Conservation (phyloP, 2,888 invertebrate genomes). For the Unio pictorum region DNA sequence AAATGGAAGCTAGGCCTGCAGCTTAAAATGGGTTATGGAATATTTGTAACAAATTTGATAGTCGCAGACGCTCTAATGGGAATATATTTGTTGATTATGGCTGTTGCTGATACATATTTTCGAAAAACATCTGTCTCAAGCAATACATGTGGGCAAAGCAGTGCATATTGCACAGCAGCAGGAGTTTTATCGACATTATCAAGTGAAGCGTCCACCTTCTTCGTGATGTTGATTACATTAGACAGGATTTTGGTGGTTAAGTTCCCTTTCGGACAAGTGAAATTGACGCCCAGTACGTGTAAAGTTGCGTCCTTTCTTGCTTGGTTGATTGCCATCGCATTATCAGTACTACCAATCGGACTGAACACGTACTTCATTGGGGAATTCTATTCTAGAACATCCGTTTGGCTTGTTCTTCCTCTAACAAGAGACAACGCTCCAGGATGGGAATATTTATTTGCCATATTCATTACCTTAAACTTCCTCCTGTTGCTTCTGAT, state of each 20-base stretch:
- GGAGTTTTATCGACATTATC: conserved; percentile 65
- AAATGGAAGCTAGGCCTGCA: conserved; percentile 1
- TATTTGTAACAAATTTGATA: conserved; percentile 25
- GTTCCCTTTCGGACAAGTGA: conserved; percentile 72
- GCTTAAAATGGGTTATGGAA: conserved; percentile 21
- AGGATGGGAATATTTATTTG: conserved; percentile 67
- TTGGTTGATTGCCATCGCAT: conserved; percentile 52
- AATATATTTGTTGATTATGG: conserved; percentile 24
- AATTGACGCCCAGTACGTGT: conserved; percentile 40
- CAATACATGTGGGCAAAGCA: conserved; percentile 36
- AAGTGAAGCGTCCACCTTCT: conserved; percentile 77
- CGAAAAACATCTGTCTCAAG: conserved; percentile 36
- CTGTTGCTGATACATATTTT: conserved; percentile 32
- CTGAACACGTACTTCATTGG: conserved; percentile 57
- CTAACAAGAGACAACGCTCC: conserved; percentile 62
- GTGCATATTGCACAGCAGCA: conserved; percentile 34
- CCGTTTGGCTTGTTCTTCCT: conserved; percentile 65
- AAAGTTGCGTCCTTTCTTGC: conserved; percentile 30
- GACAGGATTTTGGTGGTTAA: conserved; percentile 78
- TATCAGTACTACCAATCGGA: conserved; percentile 62
- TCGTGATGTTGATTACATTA: conserved; percentile 77
- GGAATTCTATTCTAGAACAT: conserved; percentile 59
- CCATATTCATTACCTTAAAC: conserved; percentile 63
- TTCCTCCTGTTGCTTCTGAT: conserved; percentile 58
- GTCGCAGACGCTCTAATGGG: conserved; percentile 21